Evolutionary conservation across 2,888 invertebrate species (phyloP).

Genomic region (Blastobasis lacticolella): DNA sequence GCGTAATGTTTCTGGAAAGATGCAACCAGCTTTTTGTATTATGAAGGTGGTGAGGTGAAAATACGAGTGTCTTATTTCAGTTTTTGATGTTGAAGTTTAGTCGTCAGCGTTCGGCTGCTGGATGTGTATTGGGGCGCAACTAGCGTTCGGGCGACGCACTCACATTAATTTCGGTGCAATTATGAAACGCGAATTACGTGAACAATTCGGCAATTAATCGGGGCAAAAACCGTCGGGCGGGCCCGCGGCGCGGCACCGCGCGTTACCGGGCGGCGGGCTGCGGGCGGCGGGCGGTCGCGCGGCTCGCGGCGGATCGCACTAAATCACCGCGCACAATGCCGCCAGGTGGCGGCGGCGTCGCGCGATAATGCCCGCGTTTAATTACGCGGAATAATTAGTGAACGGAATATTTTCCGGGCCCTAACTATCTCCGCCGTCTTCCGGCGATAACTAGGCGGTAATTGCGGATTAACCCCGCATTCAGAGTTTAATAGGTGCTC

Average conservation of each 20-base stretch:
- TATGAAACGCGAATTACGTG: slow-evolving; percentile 66
- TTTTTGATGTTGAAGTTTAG: too few species aligned
- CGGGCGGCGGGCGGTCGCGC: slow-evolving; percentile 42
- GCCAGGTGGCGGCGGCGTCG: slow-evolving; percentile 70
- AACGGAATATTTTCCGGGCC: slow-evolving; percentile 74
- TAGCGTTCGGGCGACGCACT: slow-evolving; percentile 35
- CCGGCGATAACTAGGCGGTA: slow-evolving; percentile 74
- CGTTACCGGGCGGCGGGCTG: slow-evolving; percentile 46
- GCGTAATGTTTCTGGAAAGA: slow-evolving; percentile 10
- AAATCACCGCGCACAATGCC: slow-evolving; percentile 71
- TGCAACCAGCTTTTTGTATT: too few species aligned
- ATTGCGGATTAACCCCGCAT: slow-evolving; percentile 72
- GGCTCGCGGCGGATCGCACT: slow-evolving; percentile 65
- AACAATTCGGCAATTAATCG: slow-evolving; percentile 71
- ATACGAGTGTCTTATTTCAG: too few species aligned
- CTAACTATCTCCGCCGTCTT: slow-evolving; percentile 73
- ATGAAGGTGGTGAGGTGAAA: too few species aligned
- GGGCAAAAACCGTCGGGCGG: slow-evolving; percentile 63
- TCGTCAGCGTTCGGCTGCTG: too few species aligned
- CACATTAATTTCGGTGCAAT: slow-evolving; percentile 67
- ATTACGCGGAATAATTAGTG: slow-evolving; percentile 76
- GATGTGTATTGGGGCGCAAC: too few species aligned
- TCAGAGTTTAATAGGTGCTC: slow-evolving; percentile 70
- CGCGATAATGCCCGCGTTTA: slow-evolving; percentile 71
- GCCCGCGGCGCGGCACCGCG: slow-evolving; percentile 37